Base-by-base conservation (phyloP, 2,113 vertebrate genomes). In the Vombatus ursinus region DNA sequence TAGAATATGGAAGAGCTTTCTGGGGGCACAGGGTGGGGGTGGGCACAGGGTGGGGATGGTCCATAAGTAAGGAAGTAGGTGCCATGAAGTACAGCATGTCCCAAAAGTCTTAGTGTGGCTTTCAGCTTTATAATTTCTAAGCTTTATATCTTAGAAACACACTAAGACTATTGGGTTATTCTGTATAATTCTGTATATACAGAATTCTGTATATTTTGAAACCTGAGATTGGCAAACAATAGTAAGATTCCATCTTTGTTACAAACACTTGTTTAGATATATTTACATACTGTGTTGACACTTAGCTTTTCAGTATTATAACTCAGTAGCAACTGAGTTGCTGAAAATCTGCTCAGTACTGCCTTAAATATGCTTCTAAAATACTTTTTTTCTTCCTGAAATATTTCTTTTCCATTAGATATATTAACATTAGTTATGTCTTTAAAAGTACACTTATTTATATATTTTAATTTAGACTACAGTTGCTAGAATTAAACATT, bases 231-330 rank as follows among this genome's bases (percentile, higher is more conserved):
- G 31, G 52, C 93, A 54, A 91, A 28, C 19, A 61, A 31, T 61
- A 61, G 28, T n/a, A 93, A 14, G 37, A 92, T 91, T 96, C 96
- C 92, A 92, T 92, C 3, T 95, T 11, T 57, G 5, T 97, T 93
- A 91, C 53, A 14, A 96, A 98, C 94, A 53, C 47, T 47, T 95
- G 47, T 96, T 96, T 50, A 53, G 8, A 19, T 95, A 0, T 93
- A 19, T 93, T 94, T 97, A 51, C 93, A 28, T 94, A 77, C 49
- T 19, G 22, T 92, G 95, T 92, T 91, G 50, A 92, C 28, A 68
- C 22, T 93, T 31, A 68, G 11, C 94, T 28, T 49, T 94, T 94
- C 94, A 92, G 31, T 91, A n/a, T 93, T 92, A 91, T 95, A 50
- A 93, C 49, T 53, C 49, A 90, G 26, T 89, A 52, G 5, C 16